Conservation (phyloP, 2,888 invertebrate species). For the Aleiodes leptofemur region DNA sequence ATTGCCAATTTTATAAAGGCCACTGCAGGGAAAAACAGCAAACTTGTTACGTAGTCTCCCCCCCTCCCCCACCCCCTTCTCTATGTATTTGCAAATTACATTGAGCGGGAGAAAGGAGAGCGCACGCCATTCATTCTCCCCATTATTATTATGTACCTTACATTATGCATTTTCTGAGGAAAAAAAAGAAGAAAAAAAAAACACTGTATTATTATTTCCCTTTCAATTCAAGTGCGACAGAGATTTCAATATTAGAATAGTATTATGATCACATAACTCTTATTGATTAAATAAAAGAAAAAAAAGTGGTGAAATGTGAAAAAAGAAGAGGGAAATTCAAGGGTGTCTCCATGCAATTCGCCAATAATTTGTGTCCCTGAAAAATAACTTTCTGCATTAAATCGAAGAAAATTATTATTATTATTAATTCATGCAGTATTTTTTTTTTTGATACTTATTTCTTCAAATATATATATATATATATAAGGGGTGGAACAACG, state of each 20-base stretch:
- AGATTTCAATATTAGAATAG: too few relatives aligned
- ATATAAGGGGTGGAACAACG: too few relatives aligned
- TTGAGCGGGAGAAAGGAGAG: conserved; percentile 47
- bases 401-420: background rate
- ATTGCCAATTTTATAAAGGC: conserved; percentile 32
- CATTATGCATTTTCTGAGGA: conserved; percentile 18
- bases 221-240: background rate
- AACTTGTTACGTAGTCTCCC: conserved; percentile 31
- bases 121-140: conserved; percentile 48
- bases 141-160: conserved; percentile 43
- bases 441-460: too few relatives aligned
- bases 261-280: too few relatives aligned
- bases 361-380: background rate
- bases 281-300: too few relatives aligned
- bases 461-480: too few relatives aligned
- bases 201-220: background rate
- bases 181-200: background rate
- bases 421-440: background rate
- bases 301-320: too few relatives aligned
- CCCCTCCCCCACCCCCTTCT: background rate
- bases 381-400: background rate
- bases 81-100: conserved; percentile 28
- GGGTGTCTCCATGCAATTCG: too few relatives aligned
- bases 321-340: background rate
- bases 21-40: conserved; percentile 4